A percentile compares a stretch with the other conserved stretches of the same genome.
Evolutionary conservation across 2,113 vertebrate species (phyloP).

Genomic region (Sterna hirundo): DNA sequence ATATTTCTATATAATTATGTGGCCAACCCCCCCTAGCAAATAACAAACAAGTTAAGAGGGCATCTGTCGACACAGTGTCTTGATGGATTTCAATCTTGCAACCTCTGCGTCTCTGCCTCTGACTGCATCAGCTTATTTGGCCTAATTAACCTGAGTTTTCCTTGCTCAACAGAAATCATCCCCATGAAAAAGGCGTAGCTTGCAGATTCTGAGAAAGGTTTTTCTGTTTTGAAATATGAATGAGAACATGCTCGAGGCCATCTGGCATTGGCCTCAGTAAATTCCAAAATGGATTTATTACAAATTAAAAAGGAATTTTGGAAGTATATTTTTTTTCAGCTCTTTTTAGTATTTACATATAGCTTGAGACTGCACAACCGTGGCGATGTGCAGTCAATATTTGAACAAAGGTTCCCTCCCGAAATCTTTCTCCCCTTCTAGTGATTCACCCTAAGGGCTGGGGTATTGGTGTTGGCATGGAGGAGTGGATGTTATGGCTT

Average conservation of each 20-base stretch:
- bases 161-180: slow-evolving; percentile 64
- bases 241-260: slow-evolving; percentile 7
- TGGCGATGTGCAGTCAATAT: not conserved
- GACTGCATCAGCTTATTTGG: slow-evolving; percentile 69
- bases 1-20: slow-evolving; percentile 66
- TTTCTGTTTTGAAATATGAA: slow-evolving; percentile 53
- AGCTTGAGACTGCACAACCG: not conserved
- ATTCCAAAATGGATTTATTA: slow-evolving; percentile 40
- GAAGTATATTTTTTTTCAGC: not conserved
- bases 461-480: rapidly evolving
- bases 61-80: slow-evolving; percentile 76
- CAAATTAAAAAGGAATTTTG: slow-evolving; percentile 47
- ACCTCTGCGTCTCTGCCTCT: slow-evolving; percentile 59
- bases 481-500: not conserved
- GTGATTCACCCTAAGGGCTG: not conserved
- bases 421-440: not conserved
- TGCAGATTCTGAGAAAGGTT: slow-evolving; percentile 48
- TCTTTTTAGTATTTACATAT: not conserved
- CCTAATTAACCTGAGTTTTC: slow-evolving; percentile 81
- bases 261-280: not conserved
- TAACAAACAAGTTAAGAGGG: slow-evolving; percentile 80
- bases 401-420: not conserved
- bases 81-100: slow-evolving; percentile 69
- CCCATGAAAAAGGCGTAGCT: slow-evolving; percentile 8
- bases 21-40: slow-evolving; percentile 47